phyloP scores from a whole-genome alignment of 2,888 invertebrate genomes.

The Yponomeuta cagnagella region DNA sequence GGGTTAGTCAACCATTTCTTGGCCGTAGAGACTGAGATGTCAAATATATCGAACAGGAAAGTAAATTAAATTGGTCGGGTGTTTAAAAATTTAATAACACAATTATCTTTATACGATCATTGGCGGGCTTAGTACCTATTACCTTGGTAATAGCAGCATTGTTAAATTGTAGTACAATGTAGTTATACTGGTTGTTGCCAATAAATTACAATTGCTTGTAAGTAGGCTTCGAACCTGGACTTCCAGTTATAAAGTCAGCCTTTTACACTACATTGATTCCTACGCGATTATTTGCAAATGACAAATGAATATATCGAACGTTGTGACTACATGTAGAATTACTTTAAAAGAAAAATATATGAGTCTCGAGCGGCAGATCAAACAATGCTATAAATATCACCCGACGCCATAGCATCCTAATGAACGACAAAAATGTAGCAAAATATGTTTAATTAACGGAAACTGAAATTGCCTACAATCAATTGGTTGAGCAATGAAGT shows the following conservation, averaged over 20 bases:
- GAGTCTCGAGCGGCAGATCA: background rate
- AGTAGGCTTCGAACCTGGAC: background rate
- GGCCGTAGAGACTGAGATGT: background rate
- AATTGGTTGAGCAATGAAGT: conserved; percentile 17
- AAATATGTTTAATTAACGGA: conserved; percentile 14
- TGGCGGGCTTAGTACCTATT: background rate
- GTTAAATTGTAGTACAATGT: background rate
- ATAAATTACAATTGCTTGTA: background rate
- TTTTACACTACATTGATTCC: background rate
- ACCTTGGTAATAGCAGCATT: background rate
- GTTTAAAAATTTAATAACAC: background rate
- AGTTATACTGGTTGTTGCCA: background rate
- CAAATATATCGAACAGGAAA: background rate
- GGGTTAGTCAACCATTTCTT: background rate
- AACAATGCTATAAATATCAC: background rate
- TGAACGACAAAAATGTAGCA: conserved; percentile 1
- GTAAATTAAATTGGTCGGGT: conserved; percentile 3
- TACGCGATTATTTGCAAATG: background rate
- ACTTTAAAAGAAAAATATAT: background rate
- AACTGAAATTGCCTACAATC: conserved; percentile 11
- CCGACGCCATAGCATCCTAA: background rate
- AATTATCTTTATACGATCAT: background rate
- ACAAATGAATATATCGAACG: background rate
- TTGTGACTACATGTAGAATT: background rate
- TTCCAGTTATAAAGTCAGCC: background rate